Conservation (phyloP, 1,140 invertebrate genomes). For the Platyura marginata region DNA sequence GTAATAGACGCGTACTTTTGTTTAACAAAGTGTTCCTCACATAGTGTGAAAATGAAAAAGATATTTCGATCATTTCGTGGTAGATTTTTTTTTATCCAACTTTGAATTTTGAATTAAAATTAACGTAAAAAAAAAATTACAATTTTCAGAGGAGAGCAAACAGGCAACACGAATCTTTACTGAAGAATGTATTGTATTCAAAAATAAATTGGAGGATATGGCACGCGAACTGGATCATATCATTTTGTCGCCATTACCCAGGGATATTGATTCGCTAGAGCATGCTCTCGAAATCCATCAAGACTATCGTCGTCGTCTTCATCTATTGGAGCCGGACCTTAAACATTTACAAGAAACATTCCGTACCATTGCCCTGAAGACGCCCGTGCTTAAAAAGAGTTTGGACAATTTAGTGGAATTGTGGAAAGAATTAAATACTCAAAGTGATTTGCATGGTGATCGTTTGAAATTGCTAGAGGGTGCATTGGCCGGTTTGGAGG, state of each 20-base stretch:
- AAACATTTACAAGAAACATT: slow-evolving; percentile 68
- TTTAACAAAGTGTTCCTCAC: too few species aligned
- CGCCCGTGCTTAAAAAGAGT: slow-evolving; percentile 74
- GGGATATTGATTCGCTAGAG: slow-evolving; percentile 71
- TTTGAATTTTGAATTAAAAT: too few species aligned
- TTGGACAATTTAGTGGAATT: slow-evolving; percentile 72
- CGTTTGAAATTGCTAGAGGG: slow-evolving; percentile 77
- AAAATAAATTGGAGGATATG: slow-evolving; percentile 64
- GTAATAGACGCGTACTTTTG: too few species aligned
- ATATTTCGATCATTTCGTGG: slow-evolving; percentile 1
- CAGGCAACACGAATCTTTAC: slow-evolving; percentile 71
- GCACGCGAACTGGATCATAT: slow-evolving; percentile 66
- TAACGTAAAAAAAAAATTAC: too few species aligned
- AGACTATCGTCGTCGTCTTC: slow-evolving; percentile 59
- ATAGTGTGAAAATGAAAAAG: slow-evolving; percentile 1
- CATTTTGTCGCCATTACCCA: slow-evolving; percentile 57
- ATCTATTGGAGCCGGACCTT: slow-evolving; percentile 56
- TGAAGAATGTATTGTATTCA: slow-evolving; percentile 63
- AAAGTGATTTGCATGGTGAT: slow-evolving; percentile 22
- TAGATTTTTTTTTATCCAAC: background rate
- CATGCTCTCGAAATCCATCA: slow-evolving; percentile 76
- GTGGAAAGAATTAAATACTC: slow-evolving; percentile 51
- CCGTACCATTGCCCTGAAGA: slow-evolving; percentile 64
- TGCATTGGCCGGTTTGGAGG: slow-evolving; percentile 72
- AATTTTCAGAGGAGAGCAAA: slow-evolving; percentile 74